Conservation (phyloP, 2,888 invertebrate species). For the Nesidiocoris tenuis region DNA sequence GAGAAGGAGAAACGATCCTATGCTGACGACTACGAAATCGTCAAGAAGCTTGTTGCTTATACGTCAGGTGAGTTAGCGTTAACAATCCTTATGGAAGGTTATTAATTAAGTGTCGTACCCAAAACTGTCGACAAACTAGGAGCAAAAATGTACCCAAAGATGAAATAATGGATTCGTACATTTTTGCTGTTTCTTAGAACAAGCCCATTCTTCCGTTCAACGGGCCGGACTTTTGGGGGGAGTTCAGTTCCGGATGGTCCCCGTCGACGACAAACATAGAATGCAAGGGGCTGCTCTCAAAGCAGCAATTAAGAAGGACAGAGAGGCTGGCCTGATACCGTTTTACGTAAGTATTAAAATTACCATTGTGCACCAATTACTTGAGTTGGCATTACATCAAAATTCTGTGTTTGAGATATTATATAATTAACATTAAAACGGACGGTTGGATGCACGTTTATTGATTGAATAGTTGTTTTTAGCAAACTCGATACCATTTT, state of each 20-base stretch:
- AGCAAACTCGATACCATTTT: too few relatives aligned
- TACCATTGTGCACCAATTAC: background rate
- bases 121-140: too few relatives aligned
- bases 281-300: conserved; percentile 75
- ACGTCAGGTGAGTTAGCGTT: conserved; percentile 68
- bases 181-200: too few relatives aligned
- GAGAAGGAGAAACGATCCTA: conserved; percentile 72
- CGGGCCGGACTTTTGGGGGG: conserved; percentile 87
- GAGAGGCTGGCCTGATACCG: conserved; percentile 86
- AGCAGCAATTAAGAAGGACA: conserved; percentile 80
- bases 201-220: conserved; percentile 93
- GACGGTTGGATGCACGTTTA: too few relatives aligned
- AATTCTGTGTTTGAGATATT: too few relatives aligned
- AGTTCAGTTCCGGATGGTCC: conserved; percentile 71
- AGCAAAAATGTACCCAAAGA: background rate
- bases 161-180: too few relatives aligned
- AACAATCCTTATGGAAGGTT: background rate
- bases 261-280: conserved; percentile 70
- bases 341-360: conserved; percentile 74
- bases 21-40: conserved; percentile 70
- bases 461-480: too few relatives aligned
- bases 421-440: too few relatives aligned
- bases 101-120: background rate
- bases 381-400: background rate
- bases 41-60: conserved; percentile 81